These are phyloP conservation scores for Anarhynchus alexandrinus DNA, from an alignment of 2,113 vertebrate species.

Conservation along the genomic window DNA sequence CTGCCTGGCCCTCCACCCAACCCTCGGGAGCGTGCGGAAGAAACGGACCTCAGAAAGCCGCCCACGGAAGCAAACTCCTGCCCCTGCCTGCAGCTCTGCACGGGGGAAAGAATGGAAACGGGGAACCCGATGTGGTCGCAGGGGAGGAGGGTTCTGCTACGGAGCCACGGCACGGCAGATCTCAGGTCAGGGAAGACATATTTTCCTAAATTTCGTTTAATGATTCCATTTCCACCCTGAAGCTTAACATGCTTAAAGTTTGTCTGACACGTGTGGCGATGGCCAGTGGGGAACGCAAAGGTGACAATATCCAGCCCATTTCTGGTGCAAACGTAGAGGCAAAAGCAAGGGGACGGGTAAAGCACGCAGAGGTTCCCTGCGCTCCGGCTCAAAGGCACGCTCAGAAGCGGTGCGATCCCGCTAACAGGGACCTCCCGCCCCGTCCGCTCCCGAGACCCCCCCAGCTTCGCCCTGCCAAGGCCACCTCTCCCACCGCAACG, in stretches of 20 bases:
- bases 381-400: neutral
- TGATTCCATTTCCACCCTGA: neutral
- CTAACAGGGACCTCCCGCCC: neutral
- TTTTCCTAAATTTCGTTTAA: neutral
- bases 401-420: accelerated
- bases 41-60: accelerated
- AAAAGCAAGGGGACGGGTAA: neutral
- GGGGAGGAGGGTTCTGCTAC: neutral
- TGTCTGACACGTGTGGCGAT: accelerated
- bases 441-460: accelerated
- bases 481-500: neutral
- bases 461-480: neutral
- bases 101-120: accelerated
- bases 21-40: accelerated
- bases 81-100: neutral
- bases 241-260: neutral
- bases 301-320: accelerated
- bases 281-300: accelerated
- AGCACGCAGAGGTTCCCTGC: accelerated
- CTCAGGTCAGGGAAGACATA: neutral
- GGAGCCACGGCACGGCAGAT: no score
- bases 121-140: accelerated
- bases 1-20: no score
- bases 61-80: neutral
- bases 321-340: accelerated